Evolutionary conservation across 2,797 vertebrate genomes (phyloP), one percentile per base, ranked within the genome.

Genomic region (Chaenodraco wilsoni): DNA sequence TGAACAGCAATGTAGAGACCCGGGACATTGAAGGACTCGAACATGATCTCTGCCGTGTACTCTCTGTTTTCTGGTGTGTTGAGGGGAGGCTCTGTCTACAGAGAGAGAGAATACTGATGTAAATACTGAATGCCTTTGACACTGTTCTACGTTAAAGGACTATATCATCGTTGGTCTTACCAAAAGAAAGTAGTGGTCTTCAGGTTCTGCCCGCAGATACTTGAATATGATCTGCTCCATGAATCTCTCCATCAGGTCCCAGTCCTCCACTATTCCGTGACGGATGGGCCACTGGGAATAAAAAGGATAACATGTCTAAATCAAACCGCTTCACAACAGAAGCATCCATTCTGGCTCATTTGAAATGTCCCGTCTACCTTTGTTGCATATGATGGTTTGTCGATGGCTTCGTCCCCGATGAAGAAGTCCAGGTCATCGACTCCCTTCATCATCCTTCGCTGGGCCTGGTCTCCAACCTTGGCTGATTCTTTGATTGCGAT

Each of bases 201-300:
- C 98, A 3, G 97, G 97, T 88, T 99, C 97, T 82, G 97, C 98
- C 84, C 97, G 95, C 93, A 99, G 95, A 92, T 99, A 99, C 89
- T 99, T 99, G 94, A 99, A 99, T 91, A 99, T 98, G 81, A 99
- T 93, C 93, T 99, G 97, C 84, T 99, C 98, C 98, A 99, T 98
- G 84, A 98, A 99, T 65, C 97, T 94, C 90, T 99, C 98, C 97
- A 99, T 99, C 87, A 99, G 94, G 86, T 99, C 98, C 98, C 98
- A 99, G 88, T 99, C 97, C 88, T 99, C 98, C 90, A 98, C 96
- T 55, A 99, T 99, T 44, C 98, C 97, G 81, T 99, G 98, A 76
- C 98, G 96, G 72, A 99, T 98, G 51, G 98, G 97, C 97, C 97
- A 99, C 98, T 98, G 84, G 75, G 15, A 70, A 63, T 0, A 2